Evolutionary conservation across 64 coral and sea anemone genomes (phyloP), one percentile per base, ranked within the genome.

Genomic region (Pocillopora damicornis): DNA sequence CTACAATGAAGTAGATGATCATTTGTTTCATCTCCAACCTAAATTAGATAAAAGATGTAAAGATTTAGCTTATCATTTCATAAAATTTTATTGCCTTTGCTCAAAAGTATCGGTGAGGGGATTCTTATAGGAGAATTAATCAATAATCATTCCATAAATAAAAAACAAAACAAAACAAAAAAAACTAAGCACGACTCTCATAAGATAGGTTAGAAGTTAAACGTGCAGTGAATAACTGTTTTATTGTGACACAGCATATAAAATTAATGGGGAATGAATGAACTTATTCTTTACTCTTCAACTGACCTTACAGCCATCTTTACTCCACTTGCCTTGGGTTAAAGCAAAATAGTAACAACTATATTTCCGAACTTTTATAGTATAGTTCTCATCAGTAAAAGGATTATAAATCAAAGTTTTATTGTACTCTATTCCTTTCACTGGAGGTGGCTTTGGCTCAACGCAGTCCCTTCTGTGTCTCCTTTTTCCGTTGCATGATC

Each of bases 11-110:
- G 75, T 17, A 26, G 67, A 13, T 93, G 36, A 23, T 84, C 1
- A 35, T 72, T 83, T 2, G 94, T 93, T 65, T 57, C 86, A 6
- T 78, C 56, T 60, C 91, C 90, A 62, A 96, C 94, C 94, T 96
- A 60, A 22, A 73, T 65, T 64, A 58, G 30, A 30, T 30, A 69
- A 80, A 68, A 1, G 23, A 2, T 22, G 17, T 8, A 68, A 18
- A 5, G 17, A 20, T 17, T 64, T 0, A 15, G 62, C 62, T 64
- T 3, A 30, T 30, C 30, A 30, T 30, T 30, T 30, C 30, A 30
- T 30, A 30, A 30, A 0, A 30, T 30, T 30, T 30, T 30, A 30
- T 30, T 30, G 30, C 30, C 30, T 30, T 30, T 30, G 30, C 30
- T 30, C 30, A 30, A 61, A 61, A 8, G 60, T 61, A 61, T 61